phyloP scores from a whole-genome alignment of 2,113 vertebrate species.

The Ploceus nigricollis region DNA sequence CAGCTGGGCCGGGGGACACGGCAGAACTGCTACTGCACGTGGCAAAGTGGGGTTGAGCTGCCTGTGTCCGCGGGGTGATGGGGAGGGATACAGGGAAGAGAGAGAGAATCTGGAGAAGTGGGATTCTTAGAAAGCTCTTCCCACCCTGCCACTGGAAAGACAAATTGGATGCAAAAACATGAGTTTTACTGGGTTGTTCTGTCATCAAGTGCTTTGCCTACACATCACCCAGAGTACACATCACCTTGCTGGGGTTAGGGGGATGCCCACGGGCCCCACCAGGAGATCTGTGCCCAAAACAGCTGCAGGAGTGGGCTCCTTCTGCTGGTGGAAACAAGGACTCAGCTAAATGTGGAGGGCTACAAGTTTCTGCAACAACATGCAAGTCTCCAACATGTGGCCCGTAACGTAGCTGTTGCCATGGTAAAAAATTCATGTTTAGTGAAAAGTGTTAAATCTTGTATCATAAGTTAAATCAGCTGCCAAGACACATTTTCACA shows the following conservation, averaged over 20 bases:
- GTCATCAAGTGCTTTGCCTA: not conserved
- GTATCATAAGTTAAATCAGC: slow-evolving; percentile 77
- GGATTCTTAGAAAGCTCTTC: not conserved
- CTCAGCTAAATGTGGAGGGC: slow-evolving; percentile 57
- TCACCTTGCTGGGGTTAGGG: not conserved
- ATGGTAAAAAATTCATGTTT: slow-evolving; percentile 79
- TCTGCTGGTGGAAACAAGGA: slow-evolving; percentile 69
- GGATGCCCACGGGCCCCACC: not conserved
- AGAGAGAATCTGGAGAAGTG: not conserved
- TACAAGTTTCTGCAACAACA: slow-evolving; percentile 69
- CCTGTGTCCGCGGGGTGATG: rapidly evolving
- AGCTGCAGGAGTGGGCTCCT: slow-evolving; percentile 39
- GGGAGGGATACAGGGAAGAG: not conserved
- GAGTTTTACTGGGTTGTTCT: not conserved
- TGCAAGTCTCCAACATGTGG: slow-evolving; percentile 70
- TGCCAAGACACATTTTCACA: slow-evolving; percentile 75
- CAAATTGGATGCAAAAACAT: rapidly evolving
- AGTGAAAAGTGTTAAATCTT: slow-evolving; percentile 77
- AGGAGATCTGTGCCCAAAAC: not conserved
- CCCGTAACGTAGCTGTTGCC: slow-evolving; percentile 76
- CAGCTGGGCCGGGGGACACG: not conserved
- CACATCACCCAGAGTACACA: rapidly evolving
- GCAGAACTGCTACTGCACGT: not conserved
- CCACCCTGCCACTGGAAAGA: not conserved
- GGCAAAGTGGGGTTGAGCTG: not conserved